Conservation (phyloP, 2,797 vertebrate genomes). For the Sternotherus odoratus region DNA sequence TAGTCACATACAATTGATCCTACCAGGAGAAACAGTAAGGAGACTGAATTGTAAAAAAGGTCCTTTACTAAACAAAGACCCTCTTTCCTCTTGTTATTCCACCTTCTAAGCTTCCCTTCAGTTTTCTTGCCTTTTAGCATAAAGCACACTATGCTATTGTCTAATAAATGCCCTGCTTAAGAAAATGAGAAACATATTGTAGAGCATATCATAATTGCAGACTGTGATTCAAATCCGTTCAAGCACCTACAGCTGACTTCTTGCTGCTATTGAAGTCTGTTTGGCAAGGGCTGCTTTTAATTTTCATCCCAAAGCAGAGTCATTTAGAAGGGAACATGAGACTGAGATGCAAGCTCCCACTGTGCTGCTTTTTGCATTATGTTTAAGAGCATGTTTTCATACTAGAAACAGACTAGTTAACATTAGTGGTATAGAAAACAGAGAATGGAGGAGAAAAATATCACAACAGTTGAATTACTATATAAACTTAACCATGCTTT, state of each 20-base stretch:
- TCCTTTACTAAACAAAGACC: background rate
- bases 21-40: fast-evolving
- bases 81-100: background rate
- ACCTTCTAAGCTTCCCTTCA: background rate
- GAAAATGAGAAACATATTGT: conserved; percentile 71
- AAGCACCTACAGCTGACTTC: background rate
- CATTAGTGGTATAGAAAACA: fast-evolving
- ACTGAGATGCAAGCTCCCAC: background rate
- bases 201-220: background rate
- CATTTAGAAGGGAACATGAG: background rate
- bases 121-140: background rate
- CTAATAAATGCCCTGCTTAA: conserved; percentile 4
- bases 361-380: background rate
- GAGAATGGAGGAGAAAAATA: background rate
- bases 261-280: fast-evolving
- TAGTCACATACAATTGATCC: background rate
- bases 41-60: background rate
- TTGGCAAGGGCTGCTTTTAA: conserved; percentile 55
- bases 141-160: conserved; percentile 67
- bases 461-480: background rate
- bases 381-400: background rate
- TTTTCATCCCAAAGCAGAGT: background rate
- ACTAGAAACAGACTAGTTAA: background rate
- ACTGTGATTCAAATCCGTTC: background rate
- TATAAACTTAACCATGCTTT: background rate